Evolutionary conservation across 2,797 vertebrate species (phyloP), one percentile per base, ranked within the genome.

Genomic region (Pipistrellus nathusii): DNA sequence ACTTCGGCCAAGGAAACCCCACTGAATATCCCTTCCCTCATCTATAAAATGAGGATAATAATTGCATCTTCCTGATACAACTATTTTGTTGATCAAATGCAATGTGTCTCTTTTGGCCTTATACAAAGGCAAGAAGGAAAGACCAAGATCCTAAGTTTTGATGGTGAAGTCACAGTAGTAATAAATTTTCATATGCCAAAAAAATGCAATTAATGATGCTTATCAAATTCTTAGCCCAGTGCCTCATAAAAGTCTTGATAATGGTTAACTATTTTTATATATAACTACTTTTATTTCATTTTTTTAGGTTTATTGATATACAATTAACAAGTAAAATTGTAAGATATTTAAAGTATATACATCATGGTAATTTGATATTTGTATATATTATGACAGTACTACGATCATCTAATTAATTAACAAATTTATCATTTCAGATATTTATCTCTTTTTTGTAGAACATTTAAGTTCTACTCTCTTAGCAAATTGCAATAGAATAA

Each of bases 131-230:
- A 41, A 41, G 38, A 41, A 41, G 38, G 38, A 41, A 41, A 41
- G 38, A 41, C 38, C 38, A 41, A 41, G 38, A 41, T 41, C 38
- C 38, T 41, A 41, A 41, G 38, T 41, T 41, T 41, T 41, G 38
- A 41, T 41, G 38, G 38, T 41, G 38, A 41, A 41, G 38, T 41
- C 38, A 41, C 38, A 41, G 38, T 41, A 41, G 38, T 41, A 41
- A 41, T 41, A 41, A 41, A 41, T 41, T 41, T 41, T 41, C 38
- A 41, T 41, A 41, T 41, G 38, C 38, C 38, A 41, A 41, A 41
- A 41, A 62, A 94, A 93, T 83, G 35, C 53, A 88, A 64, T 66
- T 84, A 59, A 69, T 71, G 83, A 68, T 90, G 27, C 9, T 93
- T 59, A 71, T 25, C 57, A 91, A 93, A 89, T 30, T 12, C 46